Evolutionary conservation across 2,797 vertebrate species (phyloP).

Genomic region (Nothura maculosa): DNA sequence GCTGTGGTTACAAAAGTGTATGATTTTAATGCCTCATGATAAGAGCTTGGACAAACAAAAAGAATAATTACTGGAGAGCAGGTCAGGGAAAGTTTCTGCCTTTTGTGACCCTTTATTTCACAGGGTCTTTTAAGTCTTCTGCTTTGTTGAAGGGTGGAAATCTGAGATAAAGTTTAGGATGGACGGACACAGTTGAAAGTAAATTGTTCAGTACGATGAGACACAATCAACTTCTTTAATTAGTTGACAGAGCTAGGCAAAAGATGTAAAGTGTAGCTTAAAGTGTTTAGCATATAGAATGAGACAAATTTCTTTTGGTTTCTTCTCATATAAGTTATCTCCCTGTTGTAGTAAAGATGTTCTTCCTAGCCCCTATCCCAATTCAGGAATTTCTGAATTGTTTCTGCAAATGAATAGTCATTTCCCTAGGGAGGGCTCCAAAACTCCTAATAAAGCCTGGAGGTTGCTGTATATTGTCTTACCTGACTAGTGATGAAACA

Average conservation of each 20-base stretch:
- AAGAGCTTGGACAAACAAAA: slow-evolving; percentile 63
- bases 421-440: slow-evolving; percentile 23
- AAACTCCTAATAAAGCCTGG: background rate
- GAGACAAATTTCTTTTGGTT: slow-evolving; percentile 14
- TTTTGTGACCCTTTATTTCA: slow-evolving; percentile 52
- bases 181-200: background rate
- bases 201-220: slow-evolving; percentile 10
- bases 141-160: slow-evolving; percentile 7
- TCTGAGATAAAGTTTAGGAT: background rate
- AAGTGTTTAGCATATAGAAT: slow-evolving; percentile 2
- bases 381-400: slow-evolving; percentile 12
- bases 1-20: slow-evolving; percentile 69
- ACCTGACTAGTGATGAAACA: background rate
- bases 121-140: slow-evolving; percentile 14
- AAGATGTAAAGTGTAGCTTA: background rate
- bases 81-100: slow-evolving; percentile 63
- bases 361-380: background rate
- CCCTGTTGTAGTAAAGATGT: background rate
- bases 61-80: slow-evolving; percentile 51
- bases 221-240: slow-evolving; percentile 44
- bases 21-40: slow-evolving; percentile 77
- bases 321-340: slow-evolving; percentile 6
- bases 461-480: background rate
- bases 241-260: background rate
- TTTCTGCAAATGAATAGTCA: slow-evolving; percentile 2